These are phyloP conservation scores for Apis florea DNA, from an alignment of 1,140 invertebrate genomes.

Conservation along the genomic window DNA sequence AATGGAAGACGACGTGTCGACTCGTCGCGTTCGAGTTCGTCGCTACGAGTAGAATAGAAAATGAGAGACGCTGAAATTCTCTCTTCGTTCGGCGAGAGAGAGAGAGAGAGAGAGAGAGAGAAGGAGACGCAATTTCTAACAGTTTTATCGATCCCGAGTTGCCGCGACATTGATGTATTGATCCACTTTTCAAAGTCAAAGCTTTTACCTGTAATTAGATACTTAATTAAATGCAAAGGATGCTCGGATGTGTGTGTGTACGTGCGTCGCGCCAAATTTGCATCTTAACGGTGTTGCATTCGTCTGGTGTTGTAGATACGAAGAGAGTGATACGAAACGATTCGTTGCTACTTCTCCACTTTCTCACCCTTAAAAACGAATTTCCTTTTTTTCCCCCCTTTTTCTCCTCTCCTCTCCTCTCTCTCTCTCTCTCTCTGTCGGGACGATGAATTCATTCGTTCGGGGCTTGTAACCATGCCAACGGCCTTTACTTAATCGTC, in stretches of 20 bases:
- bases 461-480: conserved; percentile 67
- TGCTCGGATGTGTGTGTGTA: too few relatives aligned
- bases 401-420: neutral
- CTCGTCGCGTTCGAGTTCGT: neutral
- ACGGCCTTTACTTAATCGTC: conserved; percentile 58
- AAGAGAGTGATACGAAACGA: conserved; percentile 10
- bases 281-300: conserved; percentile 5
- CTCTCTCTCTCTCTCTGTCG: neutral
- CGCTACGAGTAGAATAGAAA: neutral
- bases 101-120: neutral
- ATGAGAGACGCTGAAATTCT: neutral
- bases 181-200: conserved; percentile 28
- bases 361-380: neutral
- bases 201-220: conserved; percentile 36
- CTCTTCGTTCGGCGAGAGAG: too few relatives aligned
- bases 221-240: conserved; percentile 34
- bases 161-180: conserved; percentile 35
- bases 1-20: conserved; percentile 14
- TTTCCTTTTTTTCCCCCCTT: neutral
- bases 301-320: neutral
- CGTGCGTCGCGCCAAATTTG: conserved; percentile 11
- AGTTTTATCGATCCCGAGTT: conserved; percentile 16
- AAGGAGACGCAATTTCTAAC: conserved; percentile 13
- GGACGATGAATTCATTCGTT: conserved; percentile 45
- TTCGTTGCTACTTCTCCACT: neutral